Base-by-base conservation (phyloP, 2,888 invertebrate species). In the Agonopterix subpropinquella region DNA sequence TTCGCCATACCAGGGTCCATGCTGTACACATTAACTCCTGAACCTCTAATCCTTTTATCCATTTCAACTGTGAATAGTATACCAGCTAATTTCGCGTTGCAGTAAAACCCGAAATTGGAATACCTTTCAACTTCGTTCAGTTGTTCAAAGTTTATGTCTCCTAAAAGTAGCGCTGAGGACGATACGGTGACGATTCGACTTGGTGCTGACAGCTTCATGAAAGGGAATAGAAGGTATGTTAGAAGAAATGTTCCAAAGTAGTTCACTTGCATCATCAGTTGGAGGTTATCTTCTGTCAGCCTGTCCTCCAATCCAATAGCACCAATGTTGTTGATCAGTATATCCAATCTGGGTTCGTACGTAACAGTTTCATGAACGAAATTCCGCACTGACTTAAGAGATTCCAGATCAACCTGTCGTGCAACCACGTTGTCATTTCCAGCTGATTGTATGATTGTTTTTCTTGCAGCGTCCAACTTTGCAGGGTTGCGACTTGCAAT, bases 1-100 rank as follows among this genome's bases (percentile, higher is more conserved):
- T 93, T 93, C 44, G 93, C 92, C 78, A 95, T 88, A 7, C 96
- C 96, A 0, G 96, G 96, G 82, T 96, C 96, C 64, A 96, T 87
- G 60, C 93, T 95, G 72, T 95, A 95, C 0, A 92, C 92, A 0
- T 92, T 94, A 0, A 96, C 92, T 9, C 92, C 92, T 35, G 91
- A 70, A 0, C 67, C 72, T 46, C 47, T 56, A 2, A 73, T 64
- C 45, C 74, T 61, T 44, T 64, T 73, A 5, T 72, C 64, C 77
- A 81, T 78, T 69, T 96, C 95, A 11, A 90, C 85, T 0, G 78
- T 72, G 37, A 72, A 78, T 2, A 84, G 45, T 0, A 79, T 56
- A 11, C 66, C 62, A 8, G 80, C 81, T 15, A 84, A 52, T 48
- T 84, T 84, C 0, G 84, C 68, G 46, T 83, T 82, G 52, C 93